Evolutionary conservation across 1,140 invertebrate genomes (phyloP).

Genomic region (Drosophila hydei): DNA sequence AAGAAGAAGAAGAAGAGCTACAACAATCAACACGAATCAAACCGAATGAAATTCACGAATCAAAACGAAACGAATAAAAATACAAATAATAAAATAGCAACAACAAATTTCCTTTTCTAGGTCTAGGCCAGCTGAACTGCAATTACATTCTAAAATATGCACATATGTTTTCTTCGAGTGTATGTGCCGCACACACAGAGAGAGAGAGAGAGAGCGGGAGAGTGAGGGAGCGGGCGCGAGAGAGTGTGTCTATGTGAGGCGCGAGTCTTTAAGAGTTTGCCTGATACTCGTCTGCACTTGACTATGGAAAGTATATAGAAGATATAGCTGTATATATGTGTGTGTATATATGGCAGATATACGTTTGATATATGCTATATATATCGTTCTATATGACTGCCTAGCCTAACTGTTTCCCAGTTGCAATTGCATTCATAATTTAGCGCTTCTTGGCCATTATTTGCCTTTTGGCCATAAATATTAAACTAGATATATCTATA

Average conservation of each 20-base stretch:
- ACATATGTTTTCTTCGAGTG: conserved; percentile 48
- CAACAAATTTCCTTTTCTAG: conserved; percentile 83
- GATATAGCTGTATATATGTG: too few relatives aligned
- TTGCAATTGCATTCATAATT: conserved; percentile 32
- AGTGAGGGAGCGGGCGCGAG: too few relatives aligned
- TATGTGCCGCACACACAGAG: background rate
- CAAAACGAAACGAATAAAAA: conserved; percentile 51
- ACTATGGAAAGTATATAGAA: too few relatives aligned
- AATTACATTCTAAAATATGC: conserved; percentile 84
- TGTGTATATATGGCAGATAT: too few relatives aligned
- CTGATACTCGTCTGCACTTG: too few relatives aligned
- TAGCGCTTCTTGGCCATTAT: background rate
- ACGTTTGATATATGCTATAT: too few relatives aligned
- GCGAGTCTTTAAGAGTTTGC: too few relatives aligned
- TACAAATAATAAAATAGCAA: conserved; percentile 56
- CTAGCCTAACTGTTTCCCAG: background rate
- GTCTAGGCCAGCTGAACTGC: conserved; percentile 82
- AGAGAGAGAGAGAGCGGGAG: too few relatives aligned
- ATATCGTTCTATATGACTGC: too few relatives aligned
- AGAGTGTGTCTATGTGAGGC: too few relatives aligned
- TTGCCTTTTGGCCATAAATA: conserved; percentile 56
- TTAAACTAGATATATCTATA: conserved; percentile 27
- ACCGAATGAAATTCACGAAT: conserved; percentile 40
- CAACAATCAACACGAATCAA: conserved; percentile 32
- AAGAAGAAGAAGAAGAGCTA: conserved; percentile 29